Evolutionary conservation across 2,888 invertebrate genomes (phyloP).

Genomic region (Cataglyphis livida): DNA sequence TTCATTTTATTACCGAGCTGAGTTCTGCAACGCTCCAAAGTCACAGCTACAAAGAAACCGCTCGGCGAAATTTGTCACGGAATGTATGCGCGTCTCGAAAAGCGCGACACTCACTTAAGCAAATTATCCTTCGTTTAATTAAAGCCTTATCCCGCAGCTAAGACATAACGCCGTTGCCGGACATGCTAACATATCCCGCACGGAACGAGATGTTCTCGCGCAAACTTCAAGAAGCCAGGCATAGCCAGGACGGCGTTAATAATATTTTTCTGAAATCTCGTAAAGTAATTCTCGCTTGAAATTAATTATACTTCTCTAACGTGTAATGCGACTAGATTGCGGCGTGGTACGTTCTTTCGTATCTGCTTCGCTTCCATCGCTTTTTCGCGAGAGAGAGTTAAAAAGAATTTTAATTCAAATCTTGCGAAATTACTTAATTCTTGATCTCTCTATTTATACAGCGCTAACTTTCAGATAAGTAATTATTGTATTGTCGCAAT

Average conservation of each 20-base stretch:
- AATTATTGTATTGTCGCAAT: not conserved
- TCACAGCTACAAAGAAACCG: conserved; percentile 28
- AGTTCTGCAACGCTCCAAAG: conserved; percentile 3
- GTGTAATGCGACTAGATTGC: conserved; percentile 46
- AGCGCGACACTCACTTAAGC: conserved; percentile 49
- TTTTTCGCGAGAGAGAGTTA: not conserved
- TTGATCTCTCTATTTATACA: not conserved
- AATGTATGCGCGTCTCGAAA: conserved; percentile 44
- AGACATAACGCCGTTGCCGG: conserved; percentile 32
- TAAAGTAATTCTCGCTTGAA: conserved; percentile 46
- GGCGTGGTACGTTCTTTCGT: conserved; percentile 7
- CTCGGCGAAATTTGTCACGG: conserved; percentile 37
- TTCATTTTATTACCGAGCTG: conserved; percentile 38
- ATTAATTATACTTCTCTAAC: conserved; percentile 41
- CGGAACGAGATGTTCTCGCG: conserved; percentile 44
- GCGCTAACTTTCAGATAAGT: not conserved
- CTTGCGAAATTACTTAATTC: conserved; percentile 7
- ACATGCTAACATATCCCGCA: conserved; percentile 28
- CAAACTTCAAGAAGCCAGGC: conserved; percentile 34
- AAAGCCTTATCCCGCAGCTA: conserved; percentile 46
- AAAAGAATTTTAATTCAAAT: conserved; percentile 11
- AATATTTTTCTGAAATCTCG: conserved; percentile 51
- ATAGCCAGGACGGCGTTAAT: conserved; percentile 21
- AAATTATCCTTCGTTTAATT: conserved; percentile 53
- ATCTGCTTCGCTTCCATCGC: conserved; percentile 9